Percentiles rank a stretch among this genome's conserved stretches.
Conservation (phyloP, 2,113 vertebrate species). For the Myrmophylax atrothorax region DNA sequence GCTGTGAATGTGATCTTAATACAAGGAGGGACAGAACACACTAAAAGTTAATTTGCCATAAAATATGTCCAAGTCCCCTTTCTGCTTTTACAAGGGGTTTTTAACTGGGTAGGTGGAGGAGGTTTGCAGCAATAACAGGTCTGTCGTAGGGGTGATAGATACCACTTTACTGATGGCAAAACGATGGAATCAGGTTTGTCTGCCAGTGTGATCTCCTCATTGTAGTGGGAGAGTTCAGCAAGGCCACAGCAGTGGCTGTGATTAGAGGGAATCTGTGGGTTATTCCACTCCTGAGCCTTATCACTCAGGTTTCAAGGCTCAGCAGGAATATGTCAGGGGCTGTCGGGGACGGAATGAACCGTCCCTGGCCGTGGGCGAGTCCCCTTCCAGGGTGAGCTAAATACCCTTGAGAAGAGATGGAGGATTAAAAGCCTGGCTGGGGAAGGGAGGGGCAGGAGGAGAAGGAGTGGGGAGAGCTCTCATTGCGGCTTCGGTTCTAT, state of each 20-base stretch:
- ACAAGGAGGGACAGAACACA: background rate
- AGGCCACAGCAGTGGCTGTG: background rate
- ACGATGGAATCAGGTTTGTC: conserved; percentile 46
- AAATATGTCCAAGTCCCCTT: conserved; percentile 18
- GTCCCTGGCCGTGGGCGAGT: background rate
- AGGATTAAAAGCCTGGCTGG: background rate
- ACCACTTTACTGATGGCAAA: conserved; percentile 51
- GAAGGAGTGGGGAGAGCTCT: conserved; percentile 47
- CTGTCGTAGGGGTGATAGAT: conserved; percentile 48
- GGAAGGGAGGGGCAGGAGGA: background rate
- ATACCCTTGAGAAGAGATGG: background rate
- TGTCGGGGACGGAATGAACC: background rate
- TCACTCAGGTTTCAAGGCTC: conserved; percentile 21
- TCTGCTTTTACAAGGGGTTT: conserved; percentile 29
- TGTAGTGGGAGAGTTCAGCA: conserved; percentile 14
- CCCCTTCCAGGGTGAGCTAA: background rate
- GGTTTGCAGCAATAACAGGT: conserved; percentile 11
- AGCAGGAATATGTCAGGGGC: background rate
- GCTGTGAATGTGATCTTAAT: background rate
- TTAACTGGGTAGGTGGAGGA: conserved; percentile 3
- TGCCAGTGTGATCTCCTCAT: conserved; percentile 8
- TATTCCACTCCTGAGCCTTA: background rate
- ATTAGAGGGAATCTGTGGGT: background rate
- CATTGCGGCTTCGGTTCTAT: conserved; percentile 9
- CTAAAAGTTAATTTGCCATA: conserved; percentile 61